These are phyloP conservation scores for Tetrao urogallus DNA, from an alignment of 2,113 vertebrate species.

Conservation along the genomic window DNA sequence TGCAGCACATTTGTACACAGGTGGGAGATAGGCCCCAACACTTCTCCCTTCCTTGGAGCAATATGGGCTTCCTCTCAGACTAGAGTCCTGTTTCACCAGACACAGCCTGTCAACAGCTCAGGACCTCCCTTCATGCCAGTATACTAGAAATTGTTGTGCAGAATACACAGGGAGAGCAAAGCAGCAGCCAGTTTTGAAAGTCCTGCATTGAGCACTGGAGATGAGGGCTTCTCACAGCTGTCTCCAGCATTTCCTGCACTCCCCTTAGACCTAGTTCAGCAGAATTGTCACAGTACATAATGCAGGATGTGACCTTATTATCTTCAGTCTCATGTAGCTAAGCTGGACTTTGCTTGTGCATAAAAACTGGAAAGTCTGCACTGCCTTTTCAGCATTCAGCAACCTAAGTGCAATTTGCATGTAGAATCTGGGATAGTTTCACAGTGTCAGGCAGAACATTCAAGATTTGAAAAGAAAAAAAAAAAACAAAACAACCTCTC, in stretches of 20 bases:
- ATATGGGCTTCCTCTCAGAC: neutral
- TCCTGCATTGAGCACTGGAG: rapidly evolving
- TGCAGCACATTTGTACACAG: rapidly evolving
- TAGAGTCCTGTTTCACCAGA: neutral
- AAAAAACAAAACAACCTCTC: neutral
- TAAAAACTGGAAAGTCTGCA: neutral
- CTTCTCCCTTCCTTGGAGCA: neutral
- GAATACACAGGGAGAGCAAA: rapidly evolving
- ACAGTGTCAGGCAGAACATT: neutral
- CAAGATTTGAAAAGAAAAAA: neutral
- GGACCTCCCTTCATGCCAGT: neutral
- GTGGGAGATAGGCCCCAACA: neutral
- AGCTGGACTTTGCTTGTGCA: neutral
- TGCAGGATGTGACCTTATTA: neutral
- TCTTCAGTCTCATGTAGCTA: neutral
- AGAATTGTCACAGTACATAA: neutral
- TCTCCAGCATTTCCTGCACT: neutral
- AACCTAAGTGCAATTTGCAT: neutral
- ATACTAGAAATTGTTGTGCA: neutral
- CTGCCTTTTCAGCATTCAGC: rapidly evolving
- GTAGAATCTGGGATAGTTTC: neutral
- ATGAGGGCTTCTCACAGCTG: neutral
- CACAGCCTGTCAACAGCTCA: neutral
- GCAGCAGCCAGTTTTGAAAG: neutral
- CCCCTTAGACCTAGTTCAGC: neutral